Evolutionary conservation across 2,797 vertebrate species (phyloP).

Genomic region (Hyperoplus immaculatus): DNA sequence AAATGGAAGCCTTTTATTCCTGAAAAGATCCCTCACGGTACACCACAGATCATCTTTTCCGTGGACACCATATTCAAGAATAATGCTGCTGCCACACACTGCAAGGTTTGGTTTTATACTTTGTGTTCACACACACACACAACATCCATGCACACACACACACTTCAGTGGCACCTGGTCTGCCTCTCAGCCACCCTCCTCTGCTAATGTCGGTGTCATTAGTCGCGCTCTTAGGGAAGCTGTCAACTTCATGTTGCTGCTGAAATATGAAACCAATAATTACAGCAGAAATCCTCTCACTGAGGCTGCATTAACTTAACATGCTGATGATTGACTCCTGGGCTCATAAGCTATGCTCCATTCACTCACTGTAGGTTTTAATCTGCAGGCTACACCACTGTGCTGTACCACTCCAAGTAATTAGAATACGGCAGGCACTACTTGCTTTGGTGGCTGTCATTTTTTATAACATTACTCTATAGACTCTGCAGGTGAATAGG

Average conservation of each 20-base stretch:
- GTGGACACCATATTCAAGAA: not conserved
- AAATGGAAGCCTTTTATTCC: slow-evolving; percentile 30
- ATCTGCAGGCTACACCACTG: not conserved
- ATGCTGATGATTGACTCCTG: slow-evolving; percentile 69
- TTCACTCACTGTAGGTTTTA: slow-evolving; percentile 23
- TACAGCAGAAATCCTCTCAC: slow-evolving; percentile 62
- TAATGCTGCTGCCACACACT: not conserved
- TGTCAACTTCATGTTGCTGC: slow-evolving; percentile 68
- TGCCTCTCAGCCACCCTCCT: slow-evolving; percentile 47
- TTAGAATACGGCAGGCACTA: slow-evolving; percentile 3
- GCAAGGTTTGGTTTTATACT: slow-evolving; percentile 1
- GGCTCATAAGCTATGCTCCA: slow-evolving; percentile 32
- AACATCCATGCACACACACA: not conserved
- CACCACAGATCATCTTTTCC: not conserved
- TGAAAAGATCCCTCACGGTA: not conserved
- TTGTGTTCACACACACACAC: not conserved
- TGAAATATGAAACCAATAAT: slow-evolving; percentile 79
- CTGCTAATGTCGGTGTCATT: slow-evolving; percentile 53
- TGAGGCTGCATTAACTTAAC: slow-evolving; percentile 58
- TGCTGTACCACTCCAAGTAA: slow-evolving; percentile 7
- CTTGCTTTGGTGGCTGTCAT: slow-evolving; percentile 6
- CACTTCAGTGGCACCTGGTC: slow-evolving; percentile 49
- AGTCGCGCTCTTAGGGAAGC: slow-evolving; percentile 48
- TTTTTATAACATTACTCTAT: not conserved
- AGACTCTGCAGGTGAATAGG: not conserved